Evolutionary conservation across 2,888 invertebrate species (phyloP).

Genomic region (Drosophila mulleri): DNA sequence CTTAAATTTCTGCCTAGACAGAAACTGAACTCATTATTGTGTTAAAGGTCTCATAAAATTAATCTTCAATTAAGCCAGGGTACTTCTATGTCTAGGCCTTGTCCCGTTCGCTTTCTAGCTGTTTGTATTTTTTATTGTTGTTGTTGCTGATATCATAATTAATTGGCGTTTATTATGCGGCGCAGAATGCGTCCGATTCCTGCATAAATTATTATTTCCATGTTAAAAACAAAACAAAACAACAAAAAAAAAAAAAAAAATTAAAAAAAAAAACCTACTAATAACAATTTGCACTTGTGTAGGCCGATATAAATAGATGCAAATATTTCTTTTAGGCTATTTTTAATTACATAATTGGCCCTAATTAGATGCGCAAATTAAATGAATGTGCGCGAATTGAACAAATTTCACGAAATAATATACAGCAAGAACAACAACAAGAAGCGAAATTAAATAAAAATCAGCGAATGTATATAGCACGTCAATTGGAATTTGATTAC

Average conservation of each 20-base stretch:
- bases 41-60: background rate
- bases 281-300: slow-evolving; percentile 31
- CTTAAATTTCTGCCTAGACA: background rate
- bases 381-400: slow-evolving; percentile 38
- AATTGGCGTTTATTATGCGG: slow-evolving; percentile 67
- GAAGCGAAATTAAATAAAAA: slow-evolving; percentile 2
- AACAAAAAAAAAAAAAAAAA: background rate
- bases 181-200: slow-evolving; percentile 29
- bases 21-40: background rate
- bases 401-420: slow-evolving; percentile 16
- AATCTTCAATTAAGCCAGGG: background rate
- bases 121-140: slow-evolving; percentile 13
- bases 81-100: background rate
- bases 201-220: slow-evolving; percentile 49
- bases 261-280: background rate
- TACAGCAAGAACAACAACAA: background rate
- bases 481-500: slow-evolving; percentile 25
- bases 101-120: background rate
- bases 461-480: slow-evolving; percentile 7
- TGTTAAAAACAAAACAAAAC: slow-evolving; percentile 17
- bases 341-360: slow-evolving; percentile 73
- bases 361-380: slow-evolving; percentile 71
- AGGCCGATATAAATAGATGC: slow-evolving; percentile 8
- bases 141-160: slow-evolving; percentile 60
- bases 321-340: slow-evolving; percentile 21